These are phyloP conservation scores for Melieria picta DNA, from an alignment of 2,888 invertebrate species.

Conservation along the genomic window DNA sequence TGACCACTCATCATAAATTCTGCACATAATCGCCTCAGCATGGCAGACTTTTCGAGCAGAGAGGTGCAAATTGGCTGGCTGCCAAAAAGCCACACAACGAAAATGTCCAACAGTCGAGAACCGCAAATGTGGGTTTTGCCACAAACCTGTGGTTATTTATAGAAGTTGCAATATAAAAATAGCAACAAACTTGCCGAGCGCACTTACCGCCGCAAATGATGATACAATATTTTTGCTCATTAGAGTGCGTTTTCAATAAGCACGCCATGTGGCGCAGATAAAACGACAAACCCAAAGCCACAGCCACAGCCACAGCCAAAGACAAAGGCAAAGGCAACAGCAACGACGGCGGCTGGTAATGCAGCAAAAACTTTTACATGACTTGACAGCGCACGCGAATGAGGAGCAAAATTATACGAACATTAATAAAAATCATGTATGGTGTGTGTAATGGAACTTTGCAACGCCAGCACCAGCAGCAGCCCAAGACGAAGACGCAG, in stretches of 20 bases:
- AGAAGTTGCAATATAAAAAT: no score
- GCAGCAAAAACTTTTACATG: constrained; percentile 14
- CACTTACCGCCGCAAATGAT: constrained; percentile 29
- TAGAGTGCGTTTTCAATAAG: constrained; percentile 30
- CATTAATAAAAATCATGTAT: no score
- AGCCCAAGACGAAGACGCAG: not conserved
- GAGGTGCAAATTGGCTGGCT: no score
- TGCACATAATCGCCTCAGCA: no score
- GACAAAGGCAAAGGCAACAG: not conserved
- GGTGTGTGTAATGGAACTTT: no score
- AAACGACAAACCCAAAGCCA: not conserved
- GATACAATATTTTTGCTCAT: constrained; percentile 29
- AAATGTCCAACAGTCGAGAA: no score
- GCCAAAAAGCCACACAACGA: no score
- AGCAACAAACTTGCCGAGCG: not conserved
- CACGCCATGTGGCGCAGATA: constrained; percentile 13
- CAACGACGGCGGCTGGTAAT: not conserved
- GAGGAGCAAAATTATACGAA: not conserved
- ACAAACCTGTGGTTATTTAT: no score
- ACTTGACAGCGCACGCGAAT: constrained; percentile 18
- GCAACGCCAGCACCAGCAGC: not conserved
- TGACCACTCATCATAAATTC: no score
- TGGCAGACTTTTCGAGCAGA: no score
- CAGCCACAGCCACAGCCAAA: constrained; percentile 10
- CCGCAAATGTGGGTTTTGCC: no score